Base-by-base conservation (phyloP, 2,797 vertebrate species). In the Tolypeutes matacus region DNA sequence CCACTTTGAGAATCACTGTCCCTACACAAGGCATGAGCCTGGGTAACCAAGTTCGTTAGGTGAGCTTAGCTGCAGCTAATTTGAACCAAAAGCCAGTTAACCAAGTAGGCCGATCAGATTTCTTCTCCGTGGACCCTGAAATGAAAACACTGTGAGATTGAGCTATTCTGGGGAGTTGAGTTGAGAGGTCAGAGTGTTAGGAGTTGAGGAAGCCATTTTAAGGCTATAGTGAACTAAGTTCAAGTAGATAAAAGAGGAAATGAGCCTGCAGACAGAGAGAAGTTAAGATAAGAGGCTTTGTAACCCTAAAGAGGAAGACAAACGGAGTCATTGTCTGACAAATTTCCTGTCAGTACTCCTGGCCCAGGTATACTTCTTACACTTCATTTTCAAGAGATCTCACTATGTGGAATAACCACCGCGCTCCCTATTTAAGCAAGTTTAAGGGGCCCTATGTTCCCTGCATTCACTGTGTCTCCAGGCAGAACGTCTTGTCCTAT, bases 311-410 rank as follows among this genome's bases (percentile, higher is more conserved):
- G 82, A 85, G 36, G 20, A 34, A 81, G 83, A 77, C 56, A 65
- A 42, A 91, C 51, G 64, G 72, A 89, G 64, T 65, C 64, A 91
- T 53, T 89, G 83, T 95, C 92, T 95, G 70, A 83, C 46, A 42
- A 36, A 62, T 89, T 96, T 91, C 88, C 81, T 88, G 58, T 86
- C 51, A 7, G 31, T 36, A 73, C 70, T n/a, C 84, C 86, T 83
- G 85, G 81, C 53, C 60, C 92, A 77, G 7, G 69, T 70, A 25
- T 58, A 65, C 62, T 53, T 92, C 73, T 76, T 67, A 78, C 21
- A 75, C 0, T 56, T 86, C 60, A 75, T 49, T 83, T 77, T 76
- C 36, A 25, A 93, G 31, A 49, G 20, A n/a, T 51, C n/a, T 72
- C 25, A 29, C 75, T 27, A 64, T 21, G 20, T n/a, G 46, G 21